These are phyloP conservation scores for Cirrhinus molitorella DNA, from an alignment of 2,797 vertebrate genomes.

Conservation along the genomic window DNA sequence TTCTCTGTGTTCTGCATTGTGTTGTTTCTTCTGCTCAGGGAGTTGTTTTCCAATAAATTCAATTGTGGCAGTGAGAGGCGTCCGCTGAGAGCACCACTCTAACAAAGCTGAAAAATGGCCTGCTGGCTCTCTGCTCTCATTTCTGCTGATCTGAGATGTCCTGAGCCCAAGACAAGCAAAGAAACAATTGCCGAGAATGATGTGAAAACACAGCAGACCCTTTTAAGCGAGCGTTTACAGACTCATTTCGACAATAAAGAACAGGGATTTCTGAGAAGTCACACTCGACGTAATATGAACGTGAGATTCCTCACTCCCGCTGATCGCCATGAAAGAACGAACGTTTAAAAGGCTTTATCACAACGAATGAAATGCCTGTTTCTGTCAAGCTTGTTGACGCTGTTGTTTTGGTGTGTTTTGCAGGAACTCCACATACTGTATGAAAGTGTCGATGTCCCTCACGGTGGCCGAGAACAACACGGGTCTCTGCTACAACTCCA, in stretches of 20 bases:
- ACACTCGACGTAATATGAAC: background rate
- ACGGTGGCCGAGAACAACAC: slow-evolving; percentile 96
- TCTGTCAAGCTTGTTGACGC: background rate
- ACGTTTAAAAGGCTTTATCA: background rate
- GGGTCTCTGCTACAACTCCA: slow-evolving; percentile 97
- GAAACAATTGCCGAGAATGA: slow-evolving; percentile 6
- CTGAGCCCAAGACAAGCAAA: slow-evolving; percentile 7
- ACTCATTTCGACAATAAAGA: background rate
- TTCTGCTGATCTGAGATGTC: slow-evolving; percentile 29
- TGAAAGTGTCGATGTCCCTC: slow-evolving; percentile 99
- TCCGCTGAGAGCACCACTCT: slow-evolving; percentile 47
- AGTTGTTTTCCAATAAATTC: slow-evolving; percentile 54
- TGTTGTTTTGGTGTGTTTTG: slow-evolving; percentile 57
- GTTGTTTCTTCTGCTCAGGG: slow-evolving; percentile 34
- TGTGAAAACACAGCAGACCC: background rate
- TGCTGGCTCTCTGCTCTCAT: slow-evolving; percentile 22
- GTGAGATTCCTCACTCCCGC: background rate
- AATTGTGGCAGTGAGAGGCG: slow-evolving; percentile 34
- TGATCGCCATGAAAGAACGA: background rate
- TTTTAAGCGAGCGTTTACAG: background rate
- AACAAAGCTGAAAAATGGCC: slow-evolving; percentile 41
- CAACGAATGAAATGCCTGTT: background rate
- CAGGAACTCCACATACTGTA: slow-evolving; percentile 99
- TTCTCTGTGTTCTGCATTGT: slow-evolving; percentile 14
- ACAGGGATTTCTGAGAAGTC: background rate